Conservation (phyloP, 2,797 vertebrate species). For the Poliocrania exsul region DNA sequence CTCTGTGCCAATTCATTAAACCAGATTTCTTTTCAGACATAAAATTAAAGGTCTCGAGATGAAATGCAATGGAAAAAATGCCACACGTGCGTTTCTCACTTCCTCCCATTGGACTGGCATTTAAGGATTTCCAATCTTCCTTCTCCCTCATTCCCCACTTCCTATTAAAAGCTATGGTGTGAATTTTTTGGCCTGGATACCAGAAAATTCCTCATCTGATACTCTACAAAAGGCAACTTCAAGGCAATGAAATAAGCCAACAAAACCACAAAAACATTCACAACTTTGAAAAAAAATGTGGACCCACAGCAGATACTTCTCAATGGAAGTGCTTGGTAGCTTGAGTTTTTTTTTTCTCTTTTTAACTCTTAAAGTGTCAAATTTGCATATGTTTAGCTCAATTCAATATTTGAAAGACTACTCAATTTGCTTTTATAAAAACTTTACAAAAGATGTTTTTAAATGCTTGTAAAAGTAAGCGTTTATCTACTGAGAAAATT, state of each 20-base stretch:
- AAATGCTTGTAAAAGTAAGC: slow-evolving; percentile 76
- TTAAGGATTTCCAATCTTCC: not conserved
- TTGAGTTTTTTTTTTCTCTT: slow-evolving; percentile 41
- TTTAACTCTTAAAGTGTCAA: slow-evolving; percentile 41
- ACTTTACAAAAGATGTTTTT: slow-evolving; percentile 79
- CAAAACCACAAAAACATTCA: not conserved
- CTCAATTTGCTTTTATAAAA: slow-evolving; percentile 75
- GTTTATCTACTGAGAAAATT: slow-evolving; percentile 68
- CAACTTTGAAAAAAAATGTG: not conserved
- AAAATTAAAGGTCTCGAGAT: not conserved
- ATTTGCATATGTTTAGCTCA: slow-evolving; percentile 23
- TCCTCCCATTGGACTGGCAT: not conserved
- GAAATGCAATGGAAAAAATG: not conserved
- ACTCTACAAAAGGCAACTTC: slow-evolving; percentile 25
- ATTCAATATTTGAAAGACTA: slow-evolving; percentile 53
- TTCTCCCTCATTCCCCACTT: not conserved
- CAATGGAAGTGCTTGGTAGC: slow-evolving; percentile 42
- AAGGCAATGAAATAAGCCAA: slow-evolving; percentile 34
- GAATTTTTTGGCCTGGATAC: not conserved
- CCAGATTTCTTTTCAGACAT: not conserved
- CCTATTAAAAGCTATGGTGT: slow-evolving; percentile 39
- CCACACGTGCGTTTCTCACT: not conserved
- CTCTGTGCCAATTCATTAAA: not conserved
- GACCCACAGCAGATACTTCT: slow-evolving; percentile 60
- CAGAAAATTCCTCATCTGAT: slow-evolving; percentile 30